Evolutionary conservation across 2,888 invertebrate genomes (phyloP).

Genomic region (Aphidoletes aphidimyza): DNA sequence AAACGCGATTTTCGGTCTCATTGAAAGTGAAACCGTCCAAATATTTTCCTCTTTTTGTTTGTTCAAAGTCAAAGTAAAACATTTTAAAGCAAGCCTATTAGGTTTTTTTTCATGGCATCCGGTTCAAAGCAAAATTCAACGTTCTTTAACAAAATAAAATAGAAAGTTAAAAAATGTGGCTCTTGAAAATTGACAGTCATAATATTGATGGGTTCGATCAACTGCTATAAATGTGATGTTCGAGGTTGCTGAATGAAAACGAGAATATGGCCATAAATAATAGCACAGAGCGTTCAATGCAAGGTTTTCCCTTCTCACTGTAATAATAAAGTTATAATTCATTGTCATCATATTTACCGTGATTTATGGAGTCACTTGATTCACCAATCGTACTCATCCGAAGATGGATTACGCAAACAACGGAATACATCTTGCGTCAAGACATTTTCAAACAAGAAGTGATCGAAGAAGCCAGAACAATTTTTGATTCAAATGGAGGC

Average conservation of each 20-base stretch:
- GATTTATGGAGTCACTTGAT: conserved; percentile 43
- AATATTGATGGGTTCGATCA: not conserved
- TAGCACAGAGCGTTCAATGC: not conserved
- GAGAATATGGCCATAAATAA: not conserved
- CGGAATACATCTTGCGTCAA: not conserved
- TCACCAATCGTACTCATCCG: conserved; percentile 15
- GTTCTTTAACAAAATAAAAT: not conserved
- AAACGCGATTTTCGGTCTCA: not conserved
- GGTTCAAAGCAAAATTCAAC: not conserved
- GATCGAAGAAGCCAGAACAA: not conserved
- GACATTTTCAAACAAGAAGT: not conserved
- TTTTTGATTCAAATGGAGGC: not conserved
- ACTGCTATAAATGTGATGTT: not conserved
- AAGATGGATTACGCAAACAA: not conserved
- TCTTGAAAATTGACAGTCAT: not conserved
- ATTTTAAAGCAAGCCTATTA: too few relatives aligned
- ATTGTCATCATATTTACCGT: conserved; percentile 29
- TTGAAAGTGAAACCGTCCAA: not conserved
- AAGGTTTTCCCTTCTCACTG: not conserved
- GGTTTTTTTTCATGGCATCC: not conserved
- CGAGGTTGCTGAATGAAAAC: not conserved
- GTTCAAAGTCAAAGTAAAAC: not conserved
- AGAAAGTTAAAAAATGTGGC: not conserved
- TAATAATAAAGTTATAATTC: conserved; percentile 40
- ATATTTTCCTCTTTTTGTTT: not conserved